Evolutionary conservation across 2,888 invertebrate genomes (phyloP), one percentile per base, ranked within the genome.

Genomic region (Parthenolecanium corni): DNA sequence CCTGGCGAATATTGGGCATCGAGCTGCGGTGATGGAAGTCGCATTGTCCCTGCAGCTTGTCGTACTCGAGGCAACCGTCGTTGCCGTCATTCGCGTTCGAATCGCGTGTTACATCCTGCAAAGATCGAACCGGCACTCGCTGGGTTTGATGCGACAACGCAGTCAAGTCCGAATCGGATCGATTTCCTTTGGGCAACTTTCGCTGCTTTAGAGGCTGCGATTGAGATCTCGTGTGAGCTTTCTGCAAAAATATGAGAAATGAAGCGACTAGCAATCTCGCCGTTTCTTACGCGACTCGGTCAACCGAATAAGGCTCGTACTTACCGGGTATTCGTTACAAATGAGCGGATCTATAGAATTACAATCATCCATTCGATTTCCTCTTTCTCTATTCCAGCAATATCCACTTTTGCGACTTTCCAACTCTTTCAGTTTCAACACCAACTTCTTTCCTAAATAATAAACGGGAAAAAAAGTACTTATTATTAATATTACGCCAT

Each of bases 101-200:
- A 9, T 31, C 31, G 31, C 31, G 31, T 6, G 73, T 80, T 9
- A 84, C 76, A 68, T 85, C 83, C 69, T 84, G 83, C 40, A 83
- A 76, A 0, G 85, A 84, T 58, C 62, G 31, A 21, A 47, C 38
- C 1, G 49, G 5, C 5, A 4, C 24, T 49, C 49, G 38, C 21
- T 49, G 58, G 24, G 47, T 47, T 23, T 58, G 58, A 18, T 46
- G 47, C 31, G 47, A 47, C 1, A 46, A 9, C 31, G 31, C 9
- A 9, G 31, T 18, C 12, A 47, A 47, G 31, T 57, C 47, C 1
- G 46, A 16, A 14, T 18, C 20, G 11, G 49, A 14, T 14, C 21
- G 49, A 18, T 12, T 49, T 14, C 5, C 49, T 49, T 49, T 23
- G 1, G 18, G 49, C 14, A 23, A 23, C 49, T 49, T 18, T 11